phyloP scores from a whole-genome alignment of 2,113 vertebrate genomes.

The Pterophyllum scalare region DNA sequence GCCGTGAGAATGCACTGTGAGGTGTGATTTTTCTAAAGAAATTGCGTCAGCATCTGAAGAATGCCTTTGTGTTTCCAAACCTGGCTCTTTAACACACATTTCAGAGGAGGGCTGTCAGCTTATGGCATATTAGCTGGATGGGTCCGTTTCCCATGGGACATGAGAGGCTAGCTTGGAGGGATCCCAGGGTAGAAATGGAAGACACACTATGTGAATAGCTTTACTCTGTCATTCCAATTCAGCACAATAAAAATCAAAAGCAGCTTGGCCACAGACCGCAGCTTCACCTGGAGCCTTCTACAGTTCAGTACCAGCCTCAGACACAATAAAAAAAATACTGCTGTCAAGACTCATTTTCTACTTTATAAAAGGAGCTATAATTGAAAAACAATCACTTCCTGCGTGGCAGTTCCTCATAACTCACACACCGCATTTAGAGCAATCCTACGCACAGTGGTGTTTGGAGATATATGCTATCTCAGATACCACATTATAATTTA shows the following conservation, averaged over 20 bases:
- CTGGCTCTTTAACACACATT: conserved; percentile 76
- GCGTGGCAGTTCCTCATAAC: conserved; percentile 3
- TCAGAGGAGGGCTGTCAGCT: conserved; percentile 76
- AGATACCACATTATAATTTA: conserved; percentile 6
- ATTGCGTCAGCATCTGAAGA: conserved; percentile 69
- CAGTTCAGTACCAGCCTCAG: conserved; percentile 35
- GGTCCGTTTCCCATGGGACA: conserved; percentile 74
- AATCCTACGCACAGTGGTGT: neutral
- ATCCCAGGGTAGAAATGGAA: conserved; percentile 76
- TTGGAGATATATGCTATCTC: neutral
- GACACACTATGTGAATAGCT: conserved; percentile 75
- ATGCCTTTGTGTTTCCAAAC: conserved; percentile 76
- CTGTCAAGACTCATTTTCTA: conserved; percentile 40
- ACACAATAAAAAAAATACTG: conserved; percentile 30
- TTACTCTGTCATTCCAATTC: conserved; percentile 79
- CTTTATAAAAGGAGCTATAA: conserved; percentile 29
- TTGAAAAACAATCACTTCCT: conserved; percentile 43
- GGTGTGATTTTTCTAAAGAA: conserved; percentile 64
- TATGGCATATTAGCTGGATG: conserved; percentile 76
- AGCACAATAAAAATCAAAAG: conserved; percentile 72
- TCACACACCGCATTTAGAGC: conserved; percentile 22
- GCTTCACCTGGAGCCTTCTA: conserved; percentile 61
- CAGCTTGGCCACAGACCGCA: conserved; percentile 55
- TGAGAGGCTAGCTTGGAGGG: conserved; percentile 73
- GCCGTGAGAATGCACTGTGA: conserved; percentile 37